Conservation (phyloP, 2,797 vertebrate species). For the Phoxinus dragarum region DNA sequence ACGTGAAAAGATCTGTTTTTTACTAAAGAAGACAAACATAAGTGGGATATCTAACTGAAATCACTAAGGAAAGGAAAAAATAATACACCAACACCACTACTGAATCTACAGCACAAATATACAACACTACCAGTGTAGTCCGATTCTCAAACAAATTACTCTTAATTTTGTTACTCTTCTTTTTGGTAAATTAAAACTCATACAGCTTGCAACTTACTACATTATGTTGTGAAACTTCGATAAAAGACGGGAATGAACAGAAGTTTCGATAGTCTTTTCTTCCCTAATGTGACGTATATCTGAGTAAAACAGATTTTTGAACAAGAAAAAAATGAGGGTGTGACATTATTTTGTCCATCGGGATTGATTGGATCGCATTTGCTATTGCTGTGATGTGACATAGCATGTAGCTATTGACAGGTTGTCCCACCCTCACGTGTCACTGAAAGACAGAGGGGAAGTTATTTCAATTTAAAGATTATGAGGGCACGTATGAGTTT, state of each 20-base stretch:
- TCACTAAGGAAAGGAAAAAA: too few relatives aligned
- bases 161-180: not conserved
- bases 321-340: not conserved
- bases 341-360: not conserved
- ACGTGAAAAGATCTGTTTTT: not conserved
- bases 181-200: not conserved
- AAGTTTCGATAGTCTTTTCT: not conserved
- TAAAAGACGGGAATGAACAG: not conserved
- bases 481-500: not conserved
- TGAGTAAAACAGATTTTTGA: not conserved
- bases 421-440: not conserved
- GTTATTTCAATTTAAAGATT: not conserved
- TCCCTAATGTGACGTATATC: not conserved
- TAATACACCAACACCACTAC: not conserved
- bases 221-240: not conserved
- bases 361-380: not conserved
- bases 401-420: not conserved
- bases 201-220: not conserved
- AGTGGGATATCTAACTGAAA: too few relatives aligned
- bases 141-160: not conserved
- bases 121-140: not conserved
- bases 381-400: not conserved
- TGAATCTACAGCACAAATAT: not conserved
- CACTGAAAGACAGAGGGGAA: not conserved
- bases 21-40: not conserved